Evolutionary conservation across 2,888 invertebrate species (phyloP), one percentile per base, ranked within the genome.

Genomic region (Koerneria pararmatus): DNA sequence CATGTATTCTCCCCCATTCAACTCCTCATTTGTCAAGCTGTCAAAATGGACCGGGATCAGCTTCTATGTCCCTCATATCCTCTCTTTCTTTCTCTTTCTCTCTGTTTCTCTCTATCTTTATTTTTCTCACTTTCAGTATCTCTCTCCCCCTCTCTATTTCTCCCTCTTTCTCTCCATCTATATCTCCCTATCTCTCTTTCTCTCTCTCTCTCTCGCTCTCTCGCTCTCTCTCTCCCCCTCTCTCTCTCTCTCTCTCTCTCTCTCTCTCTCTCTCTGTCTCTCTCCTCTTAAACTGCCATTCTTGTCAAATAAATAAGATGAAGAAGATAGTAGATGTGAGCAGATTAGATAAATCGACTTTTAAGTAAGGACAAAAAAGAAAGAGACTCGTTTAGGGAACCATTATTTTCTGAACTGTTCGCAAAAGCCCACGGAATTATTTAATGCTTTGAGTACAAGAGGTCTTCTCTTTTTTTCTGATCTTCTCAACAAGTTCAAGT

Each of bases 131-230:
- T 51, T 27, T 51, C 51, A 22, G 22, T 51, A n/a, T 11, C n/a
- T n/a, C 8, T 11, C n/a, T 51, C 51, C 22, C 8, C n/a, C n/a
- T 11, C 22, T 5, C n/a, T 24, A 32, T 19, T 31, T 27, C 11
- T 29, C 11, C 51, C 37, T 41, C 4, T 19, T 15, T 19, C 41
- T 8, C 29, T 59, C 46, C 37, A 34, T 29, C n/a, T 22, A 31
- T 6, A 11, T 46, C 6, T 27, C 27, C 6, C 51, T 22, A 22
- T 51, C 35, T 11, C 29, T n/a, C 4, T 32, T 22, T 31, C 31
- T 59, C 61, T 34, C 61, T 32, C 61, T 32, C 31, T 22, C 32
- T n/a, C 56, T 11, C 49, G 49, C 51, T 35, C 32, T 49, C 27
- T 61, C 49, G 31, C 15, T 22, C 53, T 53, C 53, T 22, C 53